Evolutionary conservation across 2,113 vertebrate genomes (phyloP).

Genomic region (Ceyx cyanopectus): DNA sequence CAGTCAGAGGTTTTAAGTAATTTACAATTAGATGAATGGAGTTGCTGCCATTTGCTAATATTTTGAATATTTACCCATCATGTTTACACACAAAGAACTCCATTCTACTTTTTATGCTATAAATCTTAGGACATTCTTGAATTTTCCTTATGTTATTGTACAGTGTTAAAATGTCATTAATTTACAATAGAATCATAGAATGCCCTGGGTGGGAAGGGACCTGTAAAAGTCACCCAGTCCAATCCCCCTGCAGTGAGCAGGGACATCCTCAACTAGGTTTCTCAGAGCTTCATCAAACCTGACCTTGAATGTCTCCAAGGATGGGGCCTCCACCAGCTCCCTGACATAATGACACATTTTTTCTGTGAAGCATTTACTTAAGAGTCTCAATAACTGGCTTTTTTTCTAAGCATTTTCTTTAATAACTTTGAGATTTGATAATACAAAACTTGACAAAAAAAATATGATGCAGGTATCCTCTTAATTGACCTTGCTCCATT

Average conservation of each 20-base stretch:
- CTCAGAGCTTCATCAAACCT: no score
- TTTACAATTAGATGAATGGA: not conserved
- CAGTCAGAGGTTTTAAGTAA: not conserved
- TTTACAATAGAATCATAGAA: not conserved
- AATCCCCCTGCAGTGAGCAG: no score
- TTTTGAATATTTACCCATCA: rapidly evolving
- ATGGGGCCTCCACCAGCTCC: no score
- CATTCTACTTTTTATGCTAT: not conserved
- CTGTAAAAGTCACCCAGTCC: no score
- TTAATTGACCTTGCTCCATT: not conserved
- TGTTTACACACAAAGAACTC: not conserved
- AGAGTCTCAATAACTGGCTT: not conserved
- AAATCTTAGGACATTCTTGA: not conserved
- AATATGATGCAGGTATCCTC: not conserved
- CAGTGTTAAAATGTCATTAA: not conserved
- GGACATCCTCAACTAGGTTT: no score
- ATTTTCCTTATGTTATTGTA: not conserved
- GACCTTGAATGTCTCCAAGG: no score
- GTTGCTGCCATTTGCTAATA: not conserved
- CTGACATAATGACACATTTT: not conserved
- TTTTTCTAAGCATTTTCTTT: not conserved
- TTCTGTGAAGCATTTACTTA: not conserved
- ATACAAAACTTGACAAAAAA: not conserved
- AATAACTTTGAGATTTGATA: not conserved
- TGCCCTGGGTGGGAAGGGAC: no score